Conservation (phyloP, 2,113 vertebrate species). For the Erinaceus europaeus region DNA sequence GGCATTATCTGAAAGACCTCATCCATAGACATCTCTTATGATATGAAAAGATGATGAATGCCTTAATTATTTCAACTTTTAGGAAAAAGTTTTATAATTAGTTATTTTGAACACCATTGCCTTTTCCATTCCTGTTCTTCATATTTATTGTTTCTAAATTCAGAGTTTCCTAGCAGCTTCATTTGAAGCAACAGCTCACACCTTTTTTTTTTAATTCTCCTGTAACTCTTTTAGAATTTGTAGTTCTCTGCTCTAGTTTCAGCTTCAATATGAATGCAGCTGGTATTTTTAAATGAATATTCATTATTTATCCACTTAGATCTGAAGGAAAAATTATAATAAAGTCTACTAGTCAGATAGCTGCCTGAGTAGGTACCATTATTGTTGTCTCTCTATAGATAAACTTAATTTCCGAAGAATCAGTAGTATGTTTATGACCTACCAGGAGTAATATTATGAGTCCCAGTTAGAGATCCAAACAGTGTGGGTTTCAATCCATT, state of each 20-base stretch:
- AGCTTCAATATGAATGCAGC: background rate
- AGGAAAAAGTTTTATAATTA: background rate
- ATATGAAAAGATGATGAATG: background rate
- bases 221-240: background rate
- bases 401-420: background rate
- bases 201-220: background rate
- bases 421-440: background rate
- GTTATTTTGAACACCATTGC: background rate
- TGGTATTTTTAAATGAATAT: background rate
- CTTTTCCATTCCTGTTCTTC: background rate
- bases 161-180: background rate
- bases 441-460: background rate
- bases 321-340: background rate
- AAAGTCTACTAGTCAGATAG: background rate
- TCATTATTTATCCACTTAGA: background rate
- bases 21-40: background rate
- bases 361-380: background rate
- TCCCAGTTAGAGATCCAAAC: background rate
- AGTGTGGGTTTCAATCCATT: too few relatives aligned
- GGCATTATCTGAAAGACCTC: background rate
- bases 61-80: background rate
- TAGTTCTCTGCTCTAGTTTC: background rate
- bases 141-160: background rate
- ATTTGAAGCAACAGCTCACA: background rate
- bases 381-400: background rate